Evolutionary conservation across 2,888 invertebrate species (phyloP).

Genomic region (Incurvaria masculella): DNA sequence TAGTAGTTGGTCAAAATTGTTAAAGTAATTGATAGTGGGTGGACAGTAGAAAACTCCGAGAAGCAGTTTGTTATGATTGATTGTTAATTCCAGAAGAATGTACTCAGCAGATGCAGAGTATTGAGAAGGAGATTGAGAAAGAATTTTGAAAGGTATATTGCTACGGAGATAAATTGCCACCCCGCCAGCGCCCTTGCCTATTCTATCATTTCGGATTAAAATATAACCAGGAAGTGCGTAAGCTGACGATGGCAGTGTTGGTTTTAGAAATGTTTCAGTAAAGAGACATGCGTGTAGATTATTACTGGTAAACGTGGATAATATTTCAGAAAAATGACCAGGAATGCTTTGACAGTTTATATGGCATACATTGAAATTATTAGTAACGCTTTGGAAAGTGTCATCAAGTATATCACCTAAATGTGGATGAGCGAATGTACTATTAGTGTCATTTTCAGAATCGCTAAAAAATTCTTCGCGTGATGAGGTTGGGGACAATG

Average conservation of each 20-base stretch:
- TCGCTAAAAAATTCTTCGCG: not conserved
- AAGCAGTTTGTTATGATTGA: slow-evolving; percentile 7
- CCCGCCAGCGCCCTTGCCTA: slow-evolving; percentile 3
- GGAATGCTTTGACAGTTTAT: slow-evolving; percentile 8
- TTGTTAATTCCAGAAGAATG: slow-evolving; percentile 5
- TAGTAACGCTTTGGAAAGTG: not conserved
- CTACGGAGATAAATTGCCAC: slow-evolving; percentile 9
- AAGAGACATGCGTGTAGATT: slow-evolving; percentile 5
- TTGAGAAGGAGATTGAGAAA: not conserved
- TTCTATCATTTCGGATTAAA: slow-evolving; percentile 3
- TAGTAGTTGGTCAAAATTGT: slow-evolving; percentile 7
- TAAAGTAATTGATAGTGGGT: slow-evolving; percentile 6
- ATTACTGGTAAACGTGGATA: slow-evolving; percentile 2
- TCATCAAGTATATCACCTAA: not conserved
- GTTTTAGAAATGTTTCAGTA: slow-evolving; percentile 9
- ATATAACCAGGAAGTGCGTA: slow-evolving; percentile 4
- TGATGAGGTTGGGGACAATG: not conserved
- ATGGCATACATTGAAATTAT: slow-evolving; percentile 5
- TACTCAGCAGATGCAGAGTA: slow-evolving; percentile 3
- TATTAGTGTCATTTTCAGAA: not conserved
- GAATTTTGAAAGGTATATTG: slow-evolving; percentile 3
- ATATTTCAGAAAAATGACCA: slow-evolving; percentile 3
- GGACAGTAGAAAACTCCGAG: slow-evolving; percentile 8
- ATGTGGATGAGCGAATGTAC: not conserved
- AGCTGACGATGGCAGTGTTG: not conserved